A percentile compares a stretch with the other conserved stretches of the same genome.
These are phyloP conservation scores for Caracal caracal DNA, from an alignment of 2,113 vertebrate genomes.

Conservation along the genomic window DNA sequence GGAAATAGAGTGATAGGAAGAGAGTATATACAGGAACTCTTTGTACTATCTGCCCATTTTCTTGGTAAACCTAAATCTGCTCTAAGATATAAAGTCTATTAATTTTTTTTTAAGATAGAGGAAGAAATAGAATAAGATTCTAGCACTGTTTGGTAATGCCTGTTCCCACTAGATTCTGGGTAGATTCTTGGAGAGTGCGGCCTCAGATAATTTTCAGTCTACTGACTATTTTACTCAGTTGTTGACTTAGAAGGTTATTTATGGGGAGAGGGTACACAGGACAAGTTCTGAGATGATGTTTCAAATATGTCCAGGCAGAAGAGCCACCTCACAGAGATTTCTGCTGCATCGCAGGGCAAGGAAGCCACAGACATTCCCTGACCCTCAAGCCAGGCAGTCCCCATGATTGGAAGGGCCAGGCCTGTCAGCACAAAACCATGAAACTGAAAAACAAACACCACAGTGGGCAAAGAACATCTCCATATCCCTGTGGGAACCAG, in stretches of 20 bases:
- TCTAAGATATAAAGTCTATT: background rate
- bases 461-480: background rate
- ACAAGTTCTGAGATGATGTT: background rate
- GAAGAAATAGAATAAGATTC: background rate
- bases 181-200: background rate
- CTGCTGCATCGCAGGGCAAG: fast-evolving
- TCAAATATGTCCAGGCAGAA: background rate
- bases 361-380: background rate
- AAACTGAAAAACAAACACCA: background rate
- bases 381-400: background rate
- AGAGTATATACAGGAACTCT: background rate
- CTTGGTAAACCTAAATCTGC: background rate
- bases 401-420: background rate
- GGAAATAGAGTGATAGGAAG: background rate
- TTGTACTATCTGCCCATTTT: background rate
- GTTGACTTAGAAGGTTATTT: background rate
- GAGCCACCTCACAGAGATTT: background rate
- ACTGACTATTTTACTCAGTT: background rate
- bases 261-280: background rate
- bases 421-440: background rate
- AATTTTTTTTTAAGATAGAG: background rate
- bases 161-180: background rate
- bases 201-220: background rate
- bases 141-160: too few relatives aligned
- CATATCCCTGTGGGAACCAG: background rate